phyloP scores from a whole-genome alignment of 2,888 invertebrate genomes.

The Epinotia brunnichana region DNA sequence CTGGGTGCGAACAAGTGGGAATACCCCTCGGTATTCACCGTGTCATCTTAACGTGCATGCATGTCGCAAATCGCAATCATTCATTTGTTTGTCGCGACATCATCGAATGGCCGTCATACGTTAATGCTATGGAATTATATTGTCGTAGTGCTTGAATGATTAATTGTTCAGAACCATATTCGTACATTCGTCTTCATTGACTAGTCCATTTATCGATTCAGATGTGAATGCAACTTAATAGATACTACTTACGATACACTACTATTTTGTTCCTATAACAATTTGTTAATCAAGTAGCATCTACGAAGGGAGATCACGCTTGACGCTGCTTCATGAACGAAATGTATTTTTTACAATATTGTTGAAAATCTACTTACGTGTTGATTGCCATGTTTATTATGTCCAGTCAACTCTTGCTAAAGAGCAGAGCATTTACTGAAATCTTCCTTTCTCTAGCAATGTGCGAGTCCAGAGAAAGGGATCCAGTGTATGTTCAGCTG shows the following conservation, averaged over 20 bases:
- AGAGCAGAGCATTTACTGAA: not conserved
- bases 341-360: conserved; percentile 14
- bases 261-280: not conserved
- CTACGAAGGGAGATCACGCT: conserved; percentile 30
- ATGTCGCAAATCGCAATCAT: conserved; percentile 55
- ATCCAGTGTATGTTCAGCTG: too few species aligned
- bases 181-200: not conserved
- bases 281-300: conserved; percentile 16
- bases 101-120: conserved; percentile 25
- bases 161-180: conserved; percentile 10
- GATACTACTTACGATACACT: not conserved
- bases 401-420: not conserved
- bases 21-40: not conserved
- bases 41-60: conserved; percentile 39
- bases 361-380: conserved; percentile 28
- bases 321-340: conserved; percentile 32
- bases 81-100: conserved; percentile 35
- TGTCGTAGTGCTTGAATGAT: conserved; percentile 19
- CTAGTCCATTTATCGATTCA: conserved; percentile 1
- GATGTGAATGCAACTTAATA: not conserved
- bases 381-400: conserved; percentile 3
- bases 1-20: not conserved
- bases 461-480: too few species aligned
- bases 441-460: too few species aligned
- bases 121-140: conserved; percentile 38